Percentiles rank a stretch among this genome's conserved stretches.
Conservation (phyloP, 2,113 vertebrate genomes). For the Hepsetus odoe region DNA sequence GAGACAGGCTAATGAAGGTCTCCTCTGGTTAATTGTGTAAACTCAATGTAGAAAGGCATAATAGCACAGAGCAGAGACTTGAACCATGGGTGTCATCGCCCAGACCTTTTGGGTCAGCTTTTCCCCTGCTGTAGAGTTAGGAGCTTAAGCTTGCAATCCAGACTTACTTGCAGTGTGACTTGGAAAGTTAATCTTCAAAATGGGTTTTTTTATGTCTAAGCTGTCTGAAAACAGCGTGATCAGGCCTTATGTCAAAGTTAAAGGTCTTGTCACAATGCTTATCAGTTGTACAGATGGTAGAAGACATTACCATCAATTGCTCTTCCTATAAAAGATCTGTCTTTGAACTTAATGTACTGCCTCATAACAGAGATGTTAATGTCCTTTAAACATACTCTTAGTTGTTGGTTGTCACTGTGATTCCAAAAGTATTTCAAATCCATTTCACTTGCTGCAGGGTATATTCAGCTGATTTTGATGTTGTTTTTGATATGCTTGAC, state of each 20-base stretch:
- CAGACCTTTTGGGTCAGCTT: conserved; percentile 6
- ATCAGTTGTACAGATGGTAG: neutral
- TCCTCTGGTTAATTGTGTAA: conserved; percentile 77
- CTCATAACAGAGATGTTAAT: neutral
- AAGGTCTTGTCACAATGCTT: neutral
- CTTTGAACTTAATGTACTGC: neutral
- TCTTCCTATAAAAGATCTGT: neutral
- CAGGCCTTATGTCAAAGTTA: neutral
- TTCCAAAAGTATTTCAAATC: neutral
- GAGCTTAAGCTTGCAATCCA: neutral
- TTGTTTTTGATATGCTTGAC: no score
- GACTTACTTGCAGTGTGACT: conserved; percentile 9
- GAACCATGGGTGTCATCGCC: conserved; percentile 13
- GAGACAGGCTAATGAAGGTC: conserved; percentile 80
- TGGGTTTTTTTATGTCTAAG: neutral
- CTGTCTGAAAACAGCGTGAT: neutral
- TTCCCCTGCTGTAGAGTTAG: neutral
- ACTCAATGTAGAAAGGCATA: conserved; percentile 77
- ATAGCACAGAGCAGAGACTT: conserved; percentile 44
- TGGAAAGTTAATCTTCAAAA: conserved; percentile 1
- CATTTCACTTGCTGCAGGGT: neutral
- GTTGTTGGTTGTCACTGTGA: neutral
- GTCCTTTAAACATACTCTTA: no score
- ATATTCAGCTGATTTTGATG: neutral
- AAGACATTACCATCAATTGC: neutral